Evolutionary conservation across 2,797 vertebrate genomes (phyloP), one percentile per base, ranked within the genome.

Genomic region (Sebastes alutus): DNA sequence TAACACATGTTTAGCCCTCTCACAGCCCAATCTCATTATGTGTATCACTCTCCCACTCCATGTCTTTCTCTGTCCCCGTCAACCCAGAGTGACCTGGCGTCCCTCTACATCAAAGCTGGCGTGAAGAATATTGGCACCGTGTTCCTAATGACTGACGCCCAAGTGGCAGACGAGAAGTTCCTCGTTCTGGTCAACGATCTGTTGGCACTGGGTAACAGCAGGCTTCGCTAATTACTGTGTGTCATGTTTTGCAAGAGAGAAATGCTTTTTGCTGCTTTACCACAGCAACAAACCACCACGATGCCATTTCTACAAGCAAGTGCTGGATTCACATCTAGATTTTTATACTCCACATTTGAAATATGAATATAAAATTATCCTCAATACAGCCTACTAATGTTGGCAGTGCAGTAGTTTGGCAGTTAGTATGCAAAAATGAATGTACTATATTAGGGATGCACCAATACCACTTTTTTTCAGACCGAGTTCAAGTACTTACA

Each of bases 111-210:
- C 85, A 98, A 96, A 94, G 96, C 97, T 0, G 98, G 98, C 1
- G 84, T 98, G 82, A 99, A 99, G 96, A 96, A 97, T 55, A 27
- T 97, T 73, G 97, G 97, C 90, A 97, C 94, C 0, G 97, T 99
- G 61, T 91, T 99, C 77, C 96, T 99, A n/a, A 96, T 99, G 97
- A 99, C 97, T 0, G 98, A 99, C 0, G 92, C 95, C 1, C 98
- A 99, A 76, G 95, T 99, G 87, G 94, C 94, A 0, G 97, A 99
- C 0, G 98, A 99, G 87, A 97, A 96, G 92, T 99, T 99, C 93
- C 96, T 99, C 13, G 96, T 99, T 86, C 95, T 98, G 90, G 92
- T 99, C 90, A 99, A 99, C 49, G 98, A 99, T 89, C 96, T 99
- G 77, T 75, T 99, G 94, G 97, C 98, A 66, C 97, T 98, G 77